Evolutionary conservation across 2,113 vertebrate species (phyloP), one percentile per base, ranked within the genome.

Genomic region (Excalfactoria chinensis): DNA sequence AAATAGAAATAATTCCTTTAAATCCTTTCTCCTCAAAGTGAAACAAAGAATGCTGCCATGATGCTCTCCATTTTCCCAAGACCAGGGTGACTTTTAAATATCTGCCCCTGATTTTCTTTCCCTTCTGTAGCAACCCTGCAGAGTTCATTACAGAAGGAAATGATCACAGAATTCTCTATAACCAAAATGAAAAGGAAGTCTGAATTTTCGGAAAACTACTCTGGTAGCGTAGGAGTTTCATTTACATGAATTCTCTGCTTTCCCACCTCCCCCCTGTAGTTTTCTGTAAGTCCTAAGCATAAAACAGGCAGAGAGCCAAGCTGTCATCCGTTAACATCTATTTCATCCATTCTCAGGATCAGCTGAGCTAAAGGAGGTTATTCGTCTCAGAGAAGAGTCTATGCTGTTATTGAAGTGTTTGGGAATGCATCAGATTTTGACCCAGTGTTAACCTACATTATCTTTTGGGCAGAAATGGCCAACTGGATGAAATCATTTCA

Each of bases 281-380:
- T 88, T 91, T 91, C 35, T 87, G 2, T 69, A 81, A 83, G 56
- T 77, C 75, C 46, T 67, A 68, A 92, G 73, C 79, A 53, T 78
- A 58, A 90, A 93, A 81, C 35, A 78, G 86, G 63, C 85, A 76
- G 46, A 73, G 32, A 51, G 60, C 89, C 84, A 81, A 95, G 75
- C 75, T 92, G 68, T 86, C 87, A 90, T 93, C 40, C 0, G 2
- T 88, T 93, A 68, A 86, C 81, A 70, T 92, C 90, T 94, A 74
- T 88, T 93, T 93, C 72, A 84, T 79, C n/a, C 49, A 63, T 88
- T 75, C 35, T 43, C 56, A 34, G 75, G 30, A 89, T 89, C 72
- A 41, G 56, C 25, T 78, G 62, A 74, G 37, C 66, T 91, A 58
- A 40, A 73, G 44, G 15, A 84, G 7, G 19, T 17, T 90, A 5